Conservation (phyloP, 2,888 invertebrate genomes). For the Sarcophaga subvicina region DNA sequence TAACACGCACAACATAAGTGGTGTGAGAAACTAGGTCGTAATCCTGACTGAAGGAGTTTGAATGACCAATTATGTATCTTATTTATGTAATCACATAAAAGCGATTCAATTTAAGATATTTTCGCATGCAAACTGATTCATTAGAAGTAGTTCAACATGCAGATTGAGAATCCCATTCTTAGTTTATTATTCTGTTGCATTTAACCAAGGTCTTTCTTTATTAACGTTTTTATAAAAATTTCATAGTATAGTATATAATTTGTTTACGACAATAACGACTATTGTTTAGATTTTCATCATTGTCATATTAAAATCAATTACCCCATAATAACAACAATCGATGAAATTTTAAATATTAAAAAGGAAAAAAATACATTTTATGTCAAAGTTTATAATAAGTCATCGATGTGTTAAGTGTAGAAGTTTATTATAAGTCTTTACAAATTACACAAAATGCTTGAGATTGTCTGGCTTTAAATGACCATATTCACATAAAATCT, state of each 20-base stretch:
- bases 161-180: not conserved
- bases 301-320: conserved; percentile 56
- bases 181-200: not conserved
- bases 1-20: too few relatives aligned
- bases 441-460: conserved; percentile 17
- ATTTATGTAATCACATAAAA: too few relatives aligned
- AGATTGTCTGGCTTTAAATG: conserved; percentile 32
- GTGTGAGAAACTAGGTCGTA: too few relatives aligned
- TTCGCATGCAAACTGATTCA: not conserved
- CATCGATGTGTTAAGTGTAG: not conserved
- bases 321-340: conserved; percentile 33
- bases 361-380: not conserved
- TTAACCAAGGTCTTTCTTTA: conserved; percentile 31
- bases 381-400: not conserved
- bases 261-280: conserved; percentile 32
- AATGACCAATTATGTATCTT: too few relatives aligned
- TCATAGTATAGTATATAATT: not conserved
- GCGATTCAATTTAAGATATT: too few relatives aligned
- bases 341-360: conserved; percentile 31
- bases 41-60: too few relatives aligned
- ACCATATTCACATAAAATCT: conserved; percentile 2
- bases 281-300: conserved; percentile 43
- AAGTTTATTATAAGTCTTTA: not conserved
- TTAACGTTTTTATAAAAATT: conserved; percentile 1
- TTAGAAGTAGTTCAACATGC: not conserved